Conservation (phyloP, 2,113 vertebrate species). For the Hypanus sabinus region DNA sequence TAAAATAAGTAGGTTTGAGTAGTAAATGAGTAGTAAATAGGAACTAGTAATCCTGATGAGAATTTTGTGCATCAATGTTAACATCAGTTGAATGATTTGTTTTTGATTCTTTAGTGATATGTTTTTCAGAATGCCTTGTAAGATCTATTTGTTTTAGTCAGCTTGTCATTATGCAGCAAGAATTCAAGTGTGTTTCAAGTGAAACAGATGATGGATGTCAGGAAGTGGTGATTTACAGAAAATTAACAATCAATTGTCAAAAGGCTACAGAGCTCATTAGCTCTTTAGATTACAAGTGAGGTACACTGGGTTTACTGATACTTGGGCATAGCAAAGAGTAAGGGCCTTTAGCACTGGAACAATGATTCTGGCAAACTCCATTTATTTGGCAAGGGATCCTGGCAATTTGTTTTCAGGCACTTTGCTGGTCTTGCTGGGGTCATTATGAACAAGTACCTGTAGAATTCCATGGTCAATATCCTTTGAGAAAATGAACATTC, state of each 20-base stretch:
- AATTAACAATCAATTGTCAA: not conserved
- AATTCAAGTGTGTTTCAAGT: not conserved
- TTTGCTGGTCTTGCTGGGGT: not conserved
- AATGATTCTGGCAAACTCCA: not conserved
- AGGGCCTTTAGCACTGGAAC: not conserved
- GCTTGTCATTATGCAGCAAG: not conserved
- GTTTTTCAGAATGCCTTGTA: not conserved
- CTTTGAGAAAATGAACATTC: not conserved
- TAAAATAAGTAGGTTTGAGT: not conserved
- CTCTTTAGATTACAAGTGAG: not conserved
- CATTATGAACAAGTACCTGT: not conserved
- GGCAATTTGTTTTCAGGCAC: not conserved
- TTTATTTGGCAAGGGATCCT: not conserved
- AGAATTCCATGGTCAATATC: not conserved
- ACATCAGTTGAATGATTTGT: not conserved
- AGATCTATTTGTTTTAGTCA: not conserved
- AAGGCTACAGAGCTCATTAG: not conserved
- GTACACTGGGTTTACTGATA: not conserved
- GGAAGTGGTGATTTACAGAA: not conserved
- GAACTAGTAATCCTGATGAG: not conserved
- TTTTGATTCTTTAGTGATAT: conserved; percentile 8
- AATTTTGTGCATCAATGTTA: not conserved
- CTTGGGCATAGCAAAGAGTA: not conserved
- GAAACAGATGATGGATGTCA: not conserved
- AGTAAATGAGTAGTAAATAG: not conserved